A percentile compares a stretch with the other conserved stretches of the same genome.
Evolutionary conservation across 30 jellyfish, hydroid and myxozoan genomes (phyloP).

Genomic region (Phacellophora camtschatica): DNA sequence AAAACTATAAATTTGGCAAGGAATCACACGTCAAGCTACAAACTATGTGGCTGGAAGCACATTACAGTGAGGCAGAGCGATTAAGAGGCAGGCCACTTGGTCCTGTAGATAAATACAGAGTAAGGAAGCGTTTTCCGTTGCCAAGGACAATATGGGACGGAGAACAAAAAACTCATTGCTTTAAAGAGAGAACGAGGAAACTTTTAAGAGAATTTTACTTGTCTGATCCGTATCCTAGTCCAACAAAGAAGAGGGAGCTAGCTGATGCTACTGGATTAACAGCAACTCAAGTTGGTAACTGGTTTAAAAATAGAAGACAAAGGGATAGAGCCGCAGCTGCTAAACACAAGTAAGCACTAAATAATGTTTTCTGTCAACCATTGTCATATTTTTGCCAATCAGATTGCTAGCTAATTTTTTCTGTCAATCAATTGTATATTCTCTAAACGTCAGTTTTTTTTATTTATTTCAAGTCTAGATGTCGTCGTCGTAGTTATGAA

Average conservation of each 20-base stretch:
- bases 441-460: no score
- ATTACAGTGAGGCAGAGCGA: conserved; percentile 92
- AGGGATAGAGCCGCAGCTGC: conserved; percentile 99
- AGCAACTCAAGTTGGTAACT: conserved; percentile 93
- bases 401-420: no score
- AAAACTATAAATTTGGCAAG: conserved; percentile 78
- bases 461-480: no score
- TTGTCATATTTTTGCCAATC: no score
- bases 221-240: conserved; percentile 93
- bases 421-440: no score
- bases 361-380: no score
- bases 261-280: conserved; percentile 94
- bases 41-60: conserved; percentile 98
- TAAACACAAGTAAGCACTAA: conserved; percentile 84
- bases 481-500: no score
- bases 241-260: conserved; percentile 82
- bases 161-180: conserved; percentile 94
- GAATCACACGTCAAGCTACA: conserved; percentile 89
- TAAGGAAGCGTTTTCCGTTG: conserved; percentile 92
- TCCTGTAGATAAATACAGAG: conserved; percentile 98
- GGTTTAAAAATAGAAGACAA: conserved; percentile 97
- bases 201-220: conserved; percentile 80
- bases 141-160: conserved; percentile 99
- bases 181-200: conserved; percentile 85
- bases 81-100: conserved; percentile 91